A percentile compares a stretch with the other conserved stretches of the same genome.
Evolutionary conservation across 2,888 invertebrate species (phyloP).

Genomic region (Ophion costatus): DNA sequence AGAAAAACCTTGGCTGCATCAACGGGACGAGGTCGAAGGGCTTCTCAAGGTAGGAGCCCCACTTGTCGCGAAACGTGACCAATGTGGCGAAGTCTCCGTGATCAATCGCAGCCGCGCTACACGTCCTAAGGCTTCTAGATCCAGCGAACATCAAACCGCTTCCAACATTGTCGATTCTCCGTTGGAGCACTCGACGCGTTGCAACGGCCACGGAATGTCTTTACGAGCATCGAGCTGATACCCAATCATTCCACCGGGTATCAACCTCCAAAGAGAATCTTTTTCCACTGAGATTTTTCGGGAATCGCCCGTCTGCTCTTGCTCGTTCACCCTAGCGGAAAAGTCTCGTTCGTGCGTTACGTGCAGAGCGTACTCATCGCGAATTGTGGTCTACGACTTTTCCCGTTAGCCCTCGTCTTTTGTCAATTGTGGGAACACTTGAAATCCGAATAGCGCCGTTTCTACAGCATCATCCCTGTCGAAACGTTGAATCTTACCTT

Average conservation of each 20-base stretch:
- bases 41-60: conserved; percentile 28
- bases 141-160: conserved; percentile 8
- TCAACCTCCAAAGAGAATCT: conserved; percentile 48
- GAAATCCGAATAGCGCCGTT: background rate
- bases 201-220: conserved; percentile 32
- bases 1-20: conserved; percentile 53
- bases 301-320: conserved; percentile 12
- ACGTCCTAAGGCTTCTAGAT: conserved; percentile 12
- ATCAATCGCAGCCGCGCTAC: conserved; percentile 29
- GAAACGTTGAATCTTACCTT: background rate
- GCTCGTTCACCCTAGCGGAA: conserved; percentile 53
- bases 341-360: conserved; percentile 65
- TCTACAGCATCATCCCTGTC: background rate
- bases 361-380: conserved; percentile 62
- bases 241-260: conserved; percentile 45
- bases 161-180: conserved; percentile 34
- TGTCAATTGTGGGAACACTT: background rate
- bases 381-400: background rate
- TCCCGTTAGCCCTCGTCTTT: background rate
- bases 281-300: conserved; percentile 22
- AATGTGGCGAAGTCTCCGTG: conserved; percentile 34
- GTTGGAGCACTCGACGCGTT: conserved; percentile 5
- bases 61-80: conserved; percentile 53
- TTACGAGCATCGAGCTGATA: conserved; percentile 33
- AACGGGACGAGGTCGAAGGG: conserved; percentile 28